Base-by-base conservation (phyloP, 2,113 vertebrate genomes). In the Nipponia nippon region DNA sequence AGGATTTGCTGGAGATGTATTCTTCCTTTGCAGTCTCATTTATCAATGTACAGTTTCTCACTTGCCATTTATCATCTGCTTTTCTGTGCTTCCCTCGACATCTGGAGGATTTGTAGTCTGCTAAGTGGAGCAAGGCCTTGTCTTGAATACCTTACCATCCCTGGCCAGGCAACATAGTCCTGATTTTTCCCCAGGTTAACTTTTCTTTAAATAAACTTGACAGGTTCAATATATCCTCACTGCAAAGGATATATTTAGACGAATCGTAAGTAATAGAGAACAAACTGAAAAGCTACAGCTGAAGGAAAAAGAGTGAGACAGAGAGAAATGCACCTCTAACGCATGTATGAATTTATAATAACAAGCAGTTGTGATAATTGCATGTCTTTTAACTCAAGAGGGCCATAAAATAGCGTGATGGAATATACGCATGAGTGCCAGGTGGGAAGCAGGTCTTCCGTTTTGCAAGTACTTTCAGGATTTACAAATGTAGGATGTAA, bases 121-220 rank as follows among this genome's bases (percentile, higher is more conserved):
- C 89, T 97, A 96, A 97, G 83, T 95, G 93, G 95, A 97, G 93
- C 94, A 96, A 94, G 87, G 91, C 77, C 89, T 94, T 73, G 89
- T 91, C 92, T 96, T 92, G 94, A 96, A 98, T 96, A 87, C 83
- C 90, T 97, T 96, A 84, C 90, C 42, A 84, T 89, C 85, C 83
- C 80, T 83, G 50, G 79, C 65, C 73, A 89, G 66, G 80, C 49
- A 95, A 78, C 88, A 82, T 19, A 76, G 56, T 96, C 78, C 61
- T 95, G 90, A 78, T 92, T 96, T 93, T 95, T 87, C 83, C 71
- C 73, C 75, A 62, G 81, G 96, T 96, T 95, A 95, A 95, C 95
- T 97, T 97, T 92, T 95, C 91, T 96, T 97, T 97, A 97, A 97
- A 96, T 92, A 97, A 97, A 97, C 87, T 93, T 98, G 97, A 97